Percentiles rank a stretch among this genome's conserved stretches.
phyloP scores from a whole-genome alignment of 2,888 invertebrate species.

The Callyntrura sp. region DNA sequence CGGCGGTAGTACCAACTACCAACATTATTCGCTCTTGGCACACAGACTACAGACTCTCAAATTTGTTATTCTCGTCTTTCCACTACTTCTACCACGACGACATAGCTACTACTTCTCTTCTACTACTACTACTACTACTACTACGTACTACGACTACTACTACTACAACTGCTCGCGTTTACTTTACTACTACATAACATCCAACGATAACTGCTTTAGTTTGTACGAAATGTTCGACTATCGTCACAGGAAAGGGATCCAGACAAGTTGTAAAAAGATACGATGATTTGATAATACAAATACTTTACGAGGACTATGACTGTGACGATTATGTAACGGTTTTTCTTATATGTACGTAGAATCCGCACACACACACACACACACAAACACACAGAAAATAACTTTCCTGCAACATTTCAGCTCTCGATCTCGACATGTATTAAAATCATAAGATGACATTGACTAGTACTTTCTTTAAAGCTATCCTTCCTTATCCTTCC shows the following conservation, averaged over 20 bases:
- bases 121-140: slow-evolving; percentile 25
- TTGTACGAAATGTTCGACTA: slow-evolving; percentile 26
- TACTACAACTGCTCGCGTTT: background rate
- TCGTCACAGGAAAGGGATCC: slow-evolving; percentile 57
- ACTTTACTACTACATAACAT: slow-evolving; percentile 44
- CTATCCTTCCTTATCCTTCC: slow-evolving; percentile 23
- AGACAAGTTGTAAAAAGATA: slow-evolving; percentile 75
- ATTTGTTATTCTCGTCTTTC: background rate
- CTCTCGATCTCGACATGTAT: slow-evolving; percentile 19
- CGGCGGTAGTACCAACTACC: slow-evolving; percentile 58
- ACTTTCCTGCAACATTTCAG: slow-evolving; percentile 32
- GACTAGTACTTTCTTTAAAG: slow-evolving; percentile 49
- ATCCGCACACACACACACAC: no score
- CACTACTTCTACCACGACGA: slow-evolving; percentile 38
- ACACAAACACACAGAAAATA: slow-evolving; percentile 14
- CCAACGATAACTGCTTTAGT: slow-evolving; percentile 22
- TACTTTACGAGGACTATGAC: slow-evolving; percentile 77
- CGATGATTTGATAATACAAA: slow-evolving; percentile 79
- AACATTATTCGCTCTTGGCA: slow-evolving; percentile 28
- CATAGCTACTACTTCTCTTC: background rate
- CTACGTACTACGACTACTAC: no score
- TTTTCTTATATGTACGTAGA: background rate
- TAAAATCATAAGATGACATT: slow-evolving; percentile 65
- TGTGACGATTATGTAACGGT: slow-evolving; percentile 67
- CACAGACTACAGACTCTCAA: slow-evolving; percentile 49